Base-by-base conservation (phyloP, 2,797 vertebrate genomes). In the Borostomias antarcticus region DNA sequence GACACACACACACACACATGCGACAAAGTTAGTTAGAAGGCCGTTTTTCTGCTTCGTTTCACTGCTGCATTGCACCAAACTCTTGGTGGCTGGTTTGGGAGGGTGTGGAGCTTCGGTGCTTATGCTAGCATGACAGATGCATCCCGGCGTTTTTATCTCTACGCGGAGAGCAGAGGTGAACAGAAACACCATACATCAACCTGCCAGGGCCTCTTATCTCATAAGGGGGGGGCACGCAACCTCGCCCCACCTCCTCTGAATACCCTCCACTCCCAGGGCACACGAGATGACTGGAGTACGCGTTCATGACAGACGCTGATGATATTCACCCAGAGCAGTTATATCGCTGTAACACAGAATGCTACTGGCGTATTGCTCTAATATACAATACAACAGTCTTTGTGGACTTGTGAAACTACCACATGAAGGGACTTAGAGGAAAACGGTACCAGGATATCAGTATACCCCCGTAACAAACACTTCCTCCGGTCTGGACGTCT, bases 11-110 rank as follows among this genome's bases (percentile, higher is more conserved):
- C 10, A 40, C 29, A 48, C n/a, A 62, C 56, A 62, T 64, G 75
- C 35, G 8, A 59, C 56, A n/a, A 86, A 83, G 66, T 85, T 85
- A 80, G 76, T 80, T 62, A 51, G 73, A 72, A 56, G 7, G 68
- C 61, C 76, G 30, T 62, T 70, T 83, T 70, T 62, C 51, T 48
- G 58, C 75, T 64, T 80, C 63, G 35, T 84, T 77, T 82, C 57
- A 69, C 68, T 87, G 77, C 82, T 90, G 85, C 87, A 88, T 81
- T 90, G 89, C 89, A 88, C 78, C 89, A 90, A 82, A 85, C 64
- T 70, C 70, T 77, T 62, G 32, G 1, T 63, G 62, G 75, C 40
- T 64, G 76, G 72, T 82, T 53, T 30, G n/a, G 23, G 50, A 69
- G 2, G 33, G 69, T 10, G 50, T 7, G 64, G 69, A 61, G 69